Evolutionary conservation across 2,797 vertebrate species (phyloP), one percentile per base, ranked within the genome.

Genomic region (Columba guinea): DNA sequence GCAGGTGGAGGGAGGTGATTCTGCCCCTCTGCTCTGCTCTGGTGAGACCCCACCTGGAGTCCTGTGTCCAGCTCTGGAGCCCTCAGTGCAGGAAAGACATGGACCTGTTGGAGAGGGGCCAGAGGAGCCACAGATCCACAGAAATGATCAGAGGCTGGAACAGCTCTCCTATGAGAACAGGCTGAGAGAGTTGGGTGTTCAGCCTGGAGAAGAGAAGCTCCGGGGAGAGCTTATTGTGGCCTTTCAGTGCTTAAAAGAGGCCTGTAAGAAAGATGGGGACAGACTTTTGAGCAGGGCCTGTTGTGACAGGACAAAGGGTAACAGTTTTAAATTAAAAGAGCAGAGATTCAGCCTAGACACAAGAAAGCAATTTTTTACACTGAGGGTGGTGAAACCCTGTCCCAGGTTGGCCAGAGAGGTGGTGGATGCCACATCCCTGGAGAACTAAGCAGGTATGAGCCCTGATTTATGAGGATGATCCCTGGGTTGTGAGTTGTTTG

Each of bases 1-100:
- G 2, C 9, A 34, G 46, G 11, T 2, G 0, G 0, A 34, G 28
- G 28, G 34, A 35, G 32, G 5, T 2, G 51, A 62, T 89, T 56
- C 21, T 73, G 1, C 41, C 32, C 3, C 27, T 84, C 10, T 77
- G 0, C 46, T 87, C 48, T 2, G 2, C 53, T 32, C 23, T 60
- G 1, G 6, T 59, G 49, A 64, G 13, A 56, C 4, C n/a, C 28
- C 15, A 32, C 22, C 16, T 67, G 65, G 1, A 55, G 23, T 28
- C 0, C 16, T 63, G 22, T 0, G 0, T 78, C 37, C 53, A 27
- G 49, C 4, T 71, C 22, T 48, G 30, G 26, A 1, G 6, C 2
- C 17, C 49, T 11, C 30, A 55, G 5, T 6, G 6, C 3, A 14
- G 3, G 21, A 59, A 16, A 4, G 22, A 44, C 8, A 7, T 9